phyloP scores from a whole-genome alignment of 2,888 invertebrate species.

The Synergus umbraculus region DNA sequence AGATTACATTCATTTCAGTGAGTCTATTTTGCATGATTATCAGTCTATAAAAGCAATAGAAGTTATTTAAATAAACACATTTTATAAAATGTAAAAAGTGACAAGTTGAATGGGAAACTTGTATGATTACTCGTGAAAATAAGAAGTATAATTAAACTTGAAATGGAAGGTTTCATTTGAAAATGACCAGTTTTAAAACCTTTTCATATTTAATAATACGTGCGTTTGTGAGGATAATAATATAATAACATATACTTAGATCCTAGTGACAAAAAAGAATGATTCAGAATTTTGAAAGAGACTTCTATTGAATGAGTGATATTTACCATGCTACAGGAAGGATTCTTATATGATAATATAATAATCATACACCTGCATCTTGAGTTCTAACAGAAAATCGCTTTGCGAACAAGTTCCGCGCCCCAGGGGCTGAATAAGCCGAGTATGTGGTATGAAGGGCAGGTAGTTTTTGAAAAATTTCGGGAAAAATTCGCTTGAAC shows the following conservation, averaged over 20 bases:
- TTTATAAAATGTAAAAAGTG: too few species aligned
- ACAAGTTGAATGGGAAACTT: too few species aligned
- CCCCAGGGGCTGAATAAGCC: not conserved
- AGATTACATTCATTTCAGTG: too few species aligned
- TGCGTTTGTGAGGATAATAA: not conserved
- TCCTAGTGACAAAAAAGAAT: not conserved
- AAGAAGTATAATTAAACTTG: not conserved
- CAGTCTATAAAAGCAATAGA: too few species aligned
- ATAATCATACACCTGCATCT: not conserved
- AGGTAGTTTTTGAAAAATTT: constrained; percentile 14
- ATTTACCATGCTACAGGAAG: not conserved
- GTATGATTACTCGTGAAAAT: not conserved
- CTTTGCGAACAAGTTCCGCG: constrained; percentile 1
- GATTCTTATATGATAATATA: not conserved
- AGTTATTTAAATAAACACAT: too few species aligned
- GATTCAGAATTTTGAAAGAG: not conserved
- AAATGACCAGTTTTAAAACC: not conserved
- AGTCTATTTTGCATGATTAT: too few species aligned
- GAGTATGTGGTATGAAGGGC: not conserved
- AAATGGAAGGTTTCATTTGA: not conserved
- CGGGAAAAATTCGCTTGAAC: constrained; percentile 10
- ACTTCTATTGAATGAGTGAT: not conserved
- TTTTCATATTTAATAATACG: not conserved
- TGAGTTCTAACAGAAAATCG: not conserved
- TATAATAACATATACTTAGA: not conserved